Conservation (phyloP, 2,797 vertebrate species). For the Huso huso region DNA sequence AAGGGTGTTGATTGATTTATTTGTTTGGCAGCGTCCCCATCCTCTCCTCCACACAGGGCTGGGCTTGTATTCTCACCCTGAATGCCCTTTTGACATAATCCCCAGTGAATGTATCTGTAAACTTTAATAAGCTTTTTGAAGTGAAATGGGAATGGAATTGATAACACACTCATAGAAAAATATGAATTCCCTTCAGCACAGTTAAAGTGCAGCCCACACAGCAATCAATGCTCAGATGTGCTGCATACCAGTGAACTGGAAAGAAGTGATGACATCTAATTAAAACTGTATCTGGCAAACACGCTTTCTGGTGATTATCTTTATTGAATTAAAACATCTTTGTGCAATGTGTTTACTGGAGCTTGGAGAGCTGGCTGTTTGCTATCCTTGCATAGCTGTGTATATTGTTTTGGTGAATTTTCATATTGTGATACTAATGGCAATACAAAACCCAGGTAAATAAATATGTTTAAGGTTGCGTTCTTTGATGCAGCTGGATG, state of each 20-base stretch:
- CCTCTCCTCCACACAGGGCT: slow-evolving; percentile 17
- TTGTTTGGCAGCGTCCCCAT: slow-evolving; percentile 16
- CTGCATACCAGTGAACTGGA: slow-evolving; percentile 13
- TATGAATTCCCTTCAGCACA: neutral
- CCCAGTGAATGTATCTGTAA: slow-evolving; percentile 5
- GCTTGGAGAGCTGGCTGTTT: neutral
- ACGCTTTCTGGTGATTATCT: slow-evolving; percentile 7
- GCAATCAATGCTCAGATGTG: slow-evolving; percentile 10
- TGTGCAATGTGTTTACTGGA: neutral
- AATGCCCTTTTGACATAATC: slow-evolving; percentile 12
- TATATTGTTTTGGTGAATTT: too few species aligned
- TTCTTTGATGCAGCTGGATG: too few species aligned
- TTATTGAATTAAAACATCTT: neutral
- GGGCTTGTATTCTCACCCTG: slow-evolving; percentile 27
- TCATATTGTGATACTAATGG: too few species aligned
- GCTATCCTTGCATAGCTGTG: too few species aligned
- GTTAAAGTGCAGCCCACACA: slow-evolving; percentile 7
- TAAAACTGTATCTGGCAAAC: slow-evolving; percentile 4
- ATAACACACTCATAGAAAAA: neutral
- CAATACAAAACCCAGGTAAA: too few species aligned
- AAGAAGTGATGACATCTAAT: slow-evolving; percentile 17
- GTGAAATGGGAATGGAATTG: neutral
- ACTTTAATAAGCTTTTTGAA: slow-evolving; percentile 2
- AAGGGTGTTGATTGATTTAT: too few species aligned
- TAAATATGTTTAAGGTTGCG: too few species aligned